phyloP scores from a whole-genome alignment of 2,113 vertebrate genomes.

The Oryzias javanicus region DNA sequence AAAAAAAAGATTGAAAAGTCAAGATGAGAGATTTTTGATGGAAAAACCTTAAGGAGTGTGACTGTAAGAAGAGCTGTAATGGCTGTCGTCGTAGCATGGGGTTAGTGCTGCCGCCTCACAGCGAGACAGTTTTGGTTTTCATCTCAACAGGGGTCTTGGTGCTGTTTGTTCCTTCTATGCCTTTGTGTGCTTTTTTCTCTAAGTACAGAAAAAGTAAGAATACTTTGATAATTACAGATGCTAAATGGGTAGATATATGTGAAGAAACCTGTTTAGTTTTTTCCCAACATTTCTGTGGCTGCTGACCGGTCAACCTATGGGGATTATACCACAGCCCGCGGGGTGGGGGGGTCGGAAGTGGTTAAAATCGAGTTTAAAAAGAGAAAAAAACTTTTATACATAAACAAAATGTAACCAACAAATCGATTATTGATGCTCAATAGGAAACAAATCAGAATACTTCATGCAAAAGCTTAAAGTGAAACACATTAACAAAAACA shows the following conservation, averaged over 20 bases:
- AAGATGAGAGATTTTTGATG: background rate
- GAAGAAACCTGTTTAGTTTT: background rate
- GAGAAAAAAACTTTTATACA: no score
- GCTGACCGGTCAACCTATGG: no score
- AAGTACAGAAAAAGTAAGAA: constrained; percentile 15
- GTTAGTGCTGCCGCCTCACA: background rate
- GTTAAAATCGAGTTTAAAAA: no score
- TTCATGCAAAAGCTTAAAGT: no score
- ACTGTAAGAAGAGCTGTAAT: background rate
- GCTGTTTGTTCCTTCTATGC: background rate
- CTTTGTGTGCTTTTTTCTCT: background rate
- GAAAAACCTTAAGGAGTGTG: background rate
- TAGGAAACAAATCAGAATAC: no score
- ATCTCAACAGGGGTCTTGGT: background rate
- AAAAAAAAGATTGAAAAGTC: constrained; percentile 9
- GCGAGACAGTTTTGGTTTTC: background rate
- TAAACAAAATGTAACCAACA: no score
- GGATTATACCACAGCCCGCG: no score
- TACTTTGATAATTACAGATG: no score
- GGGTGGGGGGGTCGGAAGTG: no score
- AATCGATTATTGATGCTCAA: no score
- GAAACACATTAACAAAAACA: no score
- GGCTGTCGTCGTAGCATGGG: background rate
- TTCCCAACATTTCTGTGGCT: no score
- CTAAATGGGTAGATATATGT: constrained; percentile 14